Base-by-base conservation (phyloP, 2,888 invertebrate genomes). In the Cheiracanthium punctorium region DNA sequence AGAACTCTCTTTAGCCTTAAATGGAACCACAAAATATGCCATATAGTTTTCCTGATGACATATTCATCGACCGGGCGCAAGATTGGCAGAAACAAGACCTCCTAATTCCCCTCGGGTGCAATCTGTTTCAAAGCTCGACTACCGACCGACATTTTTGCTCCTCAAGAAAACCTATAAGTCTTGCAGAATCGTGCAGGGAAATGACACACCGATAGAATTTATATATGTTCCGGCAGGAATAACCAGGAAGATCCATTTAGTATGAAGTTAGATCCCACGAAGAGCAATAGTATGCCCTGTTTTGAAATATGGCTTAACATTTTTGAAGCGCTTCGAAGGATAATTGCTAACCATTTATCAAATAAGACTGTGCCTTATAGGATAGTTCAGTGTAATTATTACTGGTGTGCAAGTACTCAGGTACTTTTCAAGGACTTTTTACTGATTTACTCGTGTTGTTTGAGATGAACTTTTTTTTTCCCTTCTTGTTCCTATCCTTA, bases 11-110 rank as follows among this genome's bases (percentile, higher is more conserved):
- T 48, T 17, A 48, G 17, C 2, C 43, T 48, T 48, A 10, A 17
- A 7, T 10, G 43, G 14, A 48, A 48, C 17, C 43, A 48, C 37
- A 37, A 37, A 48, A 48, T 48, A 48, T 17, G 43, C 43, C 10
- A 48, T 17, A 48, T 48, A 48, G 43, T 48, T 17, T 48, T 48
- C 43, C 43, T 48, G 10, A 48, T 17, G 43, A 48, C n/a, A 48
- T 48, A 48, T 48, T 48, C 43, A 48, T 48, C 43, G 43, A 48
- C 43, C 43, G 14, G 14, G n/a, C 43, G 2, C 14, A 17, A 48
- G 43, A 48, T 48, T 48, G 43, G 43, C 43, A 48, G 43, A 48
- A 48, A 48, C 43, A 48, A 48, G 43, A 48, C 43, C 17, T 48
- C 43, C 43, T 48, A 48, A 48, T 48, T 48, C 43, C 43, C 43